Evolutionary conservation across 2,113 vertebrate species (phyloP), one percentile per base, ranked within the genome.

Genomic region (Bagarius yarrelli): DNA sequence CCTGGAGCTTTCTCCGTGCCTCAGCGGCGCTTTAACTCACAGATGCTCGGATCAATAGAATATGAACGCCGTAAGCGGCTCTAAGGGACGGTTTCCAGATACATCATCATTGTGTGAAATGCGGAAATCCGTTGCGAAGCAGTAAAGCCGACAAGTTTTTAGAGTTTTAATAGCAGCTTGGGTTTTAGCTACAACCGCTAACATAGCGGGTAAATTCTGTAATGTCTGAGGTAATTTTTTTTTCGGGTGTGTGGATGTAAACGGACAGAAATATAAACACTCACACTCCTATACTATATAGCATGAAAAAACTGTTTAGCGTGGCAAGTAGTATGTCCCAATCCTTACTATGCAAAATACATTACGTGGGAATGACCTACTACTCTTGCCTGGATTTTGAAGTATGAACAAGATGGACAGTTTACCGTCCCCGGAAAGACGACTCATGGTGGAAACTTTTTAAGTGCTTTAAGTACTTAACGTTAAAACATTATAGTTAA

Each of bases 81-180:
- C 40, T 78, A 23, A 53, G 84, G 78, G 83, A 84, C 18, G 15
- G 52, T 74, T 84, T 80, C 61, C 64, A 74, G 83, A 75, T 30
- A 79, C 75, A 56, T 84, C 73, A 80, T 69, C 25, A 19, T 47
- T 53, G 44, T 78, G 83, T 81, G 75, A 84, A 86, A 79, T 84
- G 83, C 86, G 81, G 78, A 84, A 83, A 86, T 84, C 61, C 69
- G 16, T 32, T 69, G 47, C 78, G 8, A 44, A 64, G 66, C 53
- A 55, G n/a, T 25, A 18, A 53, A 53, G 47, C 44, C 15, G 44
- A 75, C 69, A 67, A 66, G 52, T 36, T 15, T 56, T 6, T 60
- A 32, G 83, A 86, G 74, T 84, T 81, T 85, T 83, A 84, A 86
- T 85, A 83, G 77, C 44, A 81, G 34, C 67, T 64, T 25, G 11